Evolutionary conservation across 2,797 vertebrate genomes (phyloP).

Genomic region (Phoebastria nigripes): DNA sequence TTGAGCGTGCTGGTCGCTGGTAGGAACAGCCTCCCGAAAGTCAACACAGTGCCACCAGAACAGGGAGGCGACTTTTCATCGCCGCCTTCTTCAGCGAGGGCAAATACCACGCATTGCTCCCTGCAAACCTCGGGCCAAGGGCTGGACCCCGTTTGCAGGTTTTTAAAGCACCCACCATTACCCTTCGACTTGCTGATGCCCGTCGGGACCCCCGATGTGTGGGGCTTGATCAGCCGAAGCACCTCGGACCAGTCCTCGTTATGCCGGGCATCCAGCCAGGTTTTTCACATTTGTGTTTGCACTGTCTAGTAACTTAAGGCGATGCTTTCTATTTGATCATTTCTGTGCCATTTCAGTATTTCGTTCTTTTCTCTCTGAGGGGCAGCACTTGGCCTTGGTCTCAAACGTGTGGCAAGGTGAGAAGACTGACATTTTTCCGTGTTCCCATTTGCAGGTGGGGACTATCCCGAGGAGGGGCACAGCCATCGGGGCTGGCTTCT

Average conservation of each 20-base stretch:
- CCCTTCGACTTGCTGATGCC: not conserved
- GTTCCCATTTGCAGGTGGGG: not conserved
- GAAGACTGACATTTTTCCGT: not conserved
- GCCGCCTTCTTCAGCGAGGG: rapidly evolving
- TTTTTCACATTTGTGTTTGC: not conserved
- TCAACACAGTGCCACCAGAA: not conserved
- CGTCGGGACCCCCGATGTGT: rapidly evolving
- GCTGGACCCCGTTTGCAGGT: rapidly evolving
- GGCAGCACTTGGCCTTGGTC: not conserved
- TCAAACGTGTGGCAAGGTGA: not conserved
- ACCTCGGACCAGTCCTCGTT: not conserved
- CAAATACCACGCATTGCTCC: rapidly evolving
- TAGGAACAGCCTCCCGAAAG: not conserved
- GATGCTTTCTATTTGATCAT: not conserved
- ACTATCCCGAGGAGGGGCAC: not conserved
- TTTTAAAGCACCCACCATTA: not conserved
- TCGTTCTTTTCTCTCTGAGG: not conserved
- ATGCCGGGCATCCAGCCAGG: rapidly evolving
- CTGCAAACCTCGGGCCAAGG: not conserved
- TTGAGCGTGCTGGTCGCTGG: rapidly evolving
- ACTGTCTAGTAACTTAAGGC: not conserved
- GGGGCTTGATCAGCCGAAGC: not conserved
- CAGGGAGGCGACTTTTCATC: not conserved
- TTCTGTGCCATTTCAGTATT: not conserved
- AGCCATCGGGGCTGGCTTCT: not conserved